These are phyloP conservation scores for Drosophila busckii DNA, from an alignment of 1,140 invertebrate genomes.

Conservation along the genomic window DNA sequence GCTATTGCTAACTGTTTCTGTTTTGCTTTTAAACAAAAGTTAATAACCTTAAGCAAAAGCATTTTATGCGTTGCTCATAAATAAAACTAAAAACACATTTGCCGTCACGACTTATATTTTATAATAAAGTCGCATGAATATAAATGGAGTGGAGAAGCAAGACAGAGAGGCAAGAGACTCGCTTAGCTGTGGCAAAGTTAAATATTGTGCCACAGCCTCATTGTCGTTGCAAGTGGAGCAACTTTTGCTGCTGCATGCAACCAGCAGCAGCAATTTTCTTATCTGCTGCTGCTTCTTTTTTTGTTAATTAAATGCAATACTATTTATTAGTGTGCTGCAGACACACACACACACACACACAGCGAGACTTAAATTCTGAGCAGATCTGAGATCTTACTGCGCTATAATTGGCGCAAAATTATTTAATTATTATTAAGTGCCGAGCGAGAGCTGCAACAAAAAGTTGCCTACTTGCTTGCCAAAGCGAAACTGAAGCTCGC, in stretches of 20 bases:
- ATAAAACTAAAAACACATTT: too few species aligned
- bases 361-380: neutral
- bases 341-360: slow-evolving; percentile 20
- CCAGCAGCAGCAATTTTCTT: slow-evolving; percentile 53
- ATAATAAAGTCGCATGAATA: slow-evolving; percentile 33
- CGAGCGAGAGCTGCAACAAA: too few species aligned
- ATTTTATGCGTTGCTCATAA: too few species aligned
- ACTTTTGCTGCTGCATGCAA: slow-evolving; percentile 45
- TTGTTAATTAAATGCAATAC: slow-evolving; percentile 71
- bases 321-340: slow-evolving; percentile 60
- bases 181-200: slow-evolving; percentile 26
- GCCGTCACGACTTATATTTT: slow-evolving; percentile 5
- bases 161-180: neutral
- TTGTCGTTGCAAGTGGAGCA: slow-evolving; percentile 31
- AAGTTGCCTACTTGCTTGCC: too few species aligned
- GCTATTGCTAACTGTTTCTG: too few species aligned
- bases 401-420: slow-evolving; percentile 68
- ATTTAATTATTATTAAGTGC: slow-evolving; percentile 76
- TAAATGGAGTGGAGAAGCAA: slow-evolving; percentile 17
- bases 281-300: too few species aligned
- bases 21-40: too few species aligned
- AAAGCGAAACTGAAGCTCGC: too few species aligned
- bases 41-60: too few species aligned
- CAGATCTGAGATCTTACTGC: slow-evolving; percentile 27
- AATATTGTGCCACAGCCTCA: slow-evolving; percentile 31